Conservation (phyloP, 2,797 vertebrate genomes). For the Pampus argenteus region DNA sequence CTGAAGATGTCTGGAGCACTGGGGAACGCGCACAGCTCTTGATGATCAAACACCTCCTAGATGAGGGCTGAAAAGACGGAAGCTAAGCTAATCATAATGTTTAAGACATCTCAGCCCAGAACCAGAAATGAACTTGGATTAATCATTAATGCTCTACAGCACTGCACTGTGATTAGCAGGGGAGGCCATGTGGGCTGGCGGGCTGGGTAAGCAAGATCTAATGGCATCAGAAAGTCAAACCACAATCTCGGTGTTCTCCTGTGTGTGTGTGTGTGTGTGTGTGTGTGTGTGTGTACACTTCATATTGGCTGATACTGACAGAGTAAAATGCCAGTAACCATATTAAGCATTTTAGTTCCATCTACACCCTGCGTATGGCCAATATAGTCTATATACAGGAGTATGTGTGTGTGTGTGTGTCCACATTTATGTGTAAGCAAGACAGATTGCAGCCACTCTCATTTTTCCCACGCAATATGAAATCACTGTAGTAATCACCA, state of each 20-base stretch:
- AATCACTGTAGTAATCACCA: constrained; percentile 35
- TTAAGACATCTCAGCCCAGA: constrained; percentile 63
- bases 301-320: constrained; percentile 52
- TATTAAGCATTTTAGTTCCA: constrained; percentile 48
- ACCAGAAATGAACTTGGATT: constrained; percentile 64
- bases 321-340: constrained; percentile 45
- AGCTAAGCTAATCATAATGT: constrained; percentile 73
- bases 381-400: constrained; percentile 12
- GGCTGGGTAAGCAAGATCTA: constrained; percentile 4
- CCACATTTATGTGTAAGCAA: constrained; percentile 13
- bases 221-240: constrained; percentile 7
- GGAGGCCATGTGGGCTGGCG: constrained; percentile 38
- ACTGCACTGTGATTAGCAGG: constrained; percentile 51
- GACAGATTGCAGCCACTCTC: constrained; percentile 36
- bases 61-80: constrained; percentile 73
- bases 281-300: constrained; percentile 10
- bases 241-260: constrained; percentile 22
- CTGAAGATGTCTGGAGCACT: constrained; percentile 63
- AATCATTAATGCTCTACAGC: constrained; percentile 64
- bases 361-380: constrained; percentile 4
- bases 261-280: not conserved
- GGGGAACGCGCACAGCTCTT: constrained; percentile 20
- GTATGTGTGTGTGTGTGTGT: not conserved
- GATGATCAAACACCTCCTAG: constrained; percentile 77
- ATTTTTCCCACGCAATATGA: constrained; percentile 26